Percentiles rank a stretch among this genome's conserved stretches.
phyloP scores from a whole-genome alignment of 1,140 invertebrate genomes.

The Anadara kagoshimensis region DNA sequence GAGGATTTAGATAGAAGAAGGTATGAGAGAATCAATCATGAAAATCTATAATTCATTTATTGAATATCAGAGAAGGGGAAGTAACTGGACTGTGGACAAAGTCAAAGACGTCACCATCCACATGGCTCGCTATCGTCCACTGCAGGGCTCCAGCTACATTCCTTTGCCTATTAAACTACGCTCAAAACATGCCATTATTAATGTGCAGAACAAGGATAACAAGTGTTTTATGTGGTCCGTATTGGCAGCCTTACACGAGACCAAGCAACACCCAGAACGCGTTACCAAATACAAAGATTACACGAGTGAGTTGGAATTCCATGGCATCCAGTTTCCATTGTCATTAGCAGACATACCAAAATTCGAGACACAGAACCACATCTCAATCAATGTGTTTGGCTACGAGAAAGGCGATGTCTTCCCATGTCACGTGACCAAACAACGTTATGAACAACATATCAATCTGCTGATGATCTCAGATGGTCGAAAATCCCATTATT shows the following conservation, averaged over 20 bases:
- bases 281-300: no score
- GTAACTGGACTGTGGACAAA: no score
- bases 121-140: conserved; percentile 21
- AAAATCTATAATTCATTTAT: no score
- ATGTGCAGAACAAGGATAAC: conserved; percentile 31
- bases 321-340: no score
- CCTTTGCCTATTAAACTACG: conserved; percentile 24
- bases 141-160: conserved; percentile 28
- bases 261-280: no score
- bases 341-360: conserved; percentile 24
- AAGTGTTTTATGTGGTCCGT: no score
- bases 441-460: background rate
- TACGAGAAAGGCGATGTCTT: conserved; percentile 23
- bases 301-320: no score
- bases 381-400: conserved; percentile 33
- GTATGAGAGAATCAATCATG: no score
- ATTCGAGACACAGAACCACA: conserved; percentile 35
- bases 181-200: conserved; percentile 28
- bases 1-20: no score
- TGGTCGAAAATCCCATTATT: conserved; percentile 19
- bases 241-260: no score
- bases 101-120: no score
- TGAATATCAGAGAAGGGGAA: no score
- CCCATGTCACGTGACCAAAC: conserved; percentile 19
- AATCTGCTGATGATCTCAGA: conserved; percentile 37